These are phyloP conservation scores for Oligia strigilis DNA, from an alignment of 2,888 invertebrate species.

Conservation along the genomic window DNA sequence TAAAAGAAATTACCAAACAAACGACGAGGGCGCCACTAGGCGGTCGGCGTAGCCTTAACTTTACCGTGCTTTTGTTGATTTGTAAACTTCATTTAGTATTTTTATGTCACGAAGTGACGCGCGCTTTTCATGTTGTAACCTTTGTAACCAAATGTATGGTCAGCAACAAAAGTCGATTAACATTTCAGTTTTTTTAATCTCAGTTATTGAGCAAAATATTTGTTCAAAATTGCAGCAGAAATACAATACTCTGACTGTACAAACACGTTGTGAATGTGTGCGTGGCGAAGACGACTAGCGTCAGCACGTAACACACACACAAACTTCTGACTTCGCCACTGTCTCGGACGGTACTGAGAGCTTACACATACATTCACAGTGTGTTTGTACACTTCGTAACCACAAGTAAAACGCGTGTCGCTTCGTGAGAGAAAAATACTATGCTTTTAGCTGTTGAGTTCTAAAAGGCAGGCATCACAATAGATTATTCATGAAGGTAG, in stretches of 20 bases:
- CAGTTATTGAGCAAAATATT: no score
- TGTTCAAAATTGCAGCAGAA: no score
- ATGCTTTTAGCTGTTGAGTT: not conserved
- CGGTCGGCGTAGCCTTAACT: not conserved
- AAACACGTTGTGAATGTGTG: not conserved
- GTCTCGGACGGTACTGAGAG: not conserved
- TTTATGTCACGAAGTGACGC: not conserved
- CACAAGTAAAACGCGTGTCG: not conserved
- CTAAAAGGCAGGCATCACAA: not conserved
- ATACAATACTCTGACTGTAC: no score
- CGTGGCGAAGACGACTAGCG: not conserved
- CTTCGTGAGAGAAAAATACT: not conserved
- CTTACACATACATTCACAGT: not conserved
- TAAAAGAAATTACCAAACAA: no score
- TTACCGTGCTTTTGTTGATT: slow-evolving; percentile 2
- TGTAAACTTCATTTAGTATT: slow-evolving; percentile 7
- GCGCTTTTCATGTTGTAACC: not conserved
- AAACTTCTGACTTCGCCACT: no score
- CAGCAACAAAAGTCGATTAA: no score
- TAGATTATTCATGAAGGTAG: not conserved
- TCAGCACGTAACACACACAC: no score
- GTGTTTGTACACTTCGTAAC: not conserved
- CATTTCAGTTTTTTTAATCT: no score
- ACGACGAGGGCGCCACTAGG: no score
- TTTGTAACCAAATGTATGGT: not conserved